Percentiles rank a stretch among this genome's conserved stretches.
Evolutionary conservation across 2,888 invertebrate species (phyloP).

Genomic region (Eristalis pertinax): DNA sequence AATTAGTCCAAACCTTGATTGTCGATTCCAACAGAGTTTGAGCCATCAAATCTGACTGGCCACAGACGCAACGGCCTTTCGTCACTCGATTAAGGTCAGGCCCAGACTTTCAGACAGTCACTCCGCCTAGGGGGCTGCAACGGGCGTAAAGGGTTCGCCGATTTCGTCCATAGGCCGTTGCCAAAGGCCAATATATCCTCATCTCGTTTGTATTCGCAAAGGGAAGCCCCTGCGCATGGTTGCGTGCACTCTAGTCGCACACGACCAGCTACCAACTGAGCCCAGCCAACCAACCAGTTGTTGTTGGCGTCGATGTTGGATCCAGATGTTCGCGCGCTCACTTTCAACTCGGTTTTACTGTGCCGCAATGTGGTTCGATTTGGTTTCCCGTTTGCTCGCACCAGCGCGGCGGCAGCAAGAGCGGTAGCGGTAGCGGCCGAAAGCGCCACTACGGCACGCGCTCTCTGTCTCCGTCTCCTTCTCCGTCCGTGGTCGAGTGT

Average conservation of each 20-base stretch:
- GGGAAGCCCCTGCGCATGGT: not conserved
- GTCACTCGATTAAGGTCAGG: slow-evolving; percentile 49
- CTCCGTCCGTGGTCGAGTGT: slow-evolving; percentile 41
- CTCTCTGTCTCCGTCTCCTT: slow-evolving; percentile 3
- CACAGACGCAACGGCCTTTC: slow-evolving; percentile 25
- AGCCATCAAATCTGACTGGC: slow-evolving; percentile 36
- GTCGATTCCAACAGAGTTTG: slow-evolving; percentile 35
- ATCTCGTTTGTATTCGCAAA: slow-evolving; percentile 33
- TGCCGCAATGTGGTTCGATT: slow-evolving; percentile 26
- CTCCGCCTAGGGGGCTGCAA: slow-evolving; percentile 11
- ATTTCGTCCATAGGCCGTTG: not conserved
- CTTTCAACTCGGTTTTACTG: slow-evolving; percentile 38
- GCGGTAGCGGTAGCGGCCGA: slow-evolving; percentile 19
- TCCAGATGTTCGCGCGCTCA: slow-evolving; percentile 31
- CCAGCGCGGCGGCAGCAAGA: not conserved
- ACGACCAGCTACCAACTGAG: slow-evolving; percentile 7
- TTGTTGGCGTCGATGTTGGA: slow-evolving; percentile 15
- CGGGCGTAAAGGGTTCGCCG: not conserved
- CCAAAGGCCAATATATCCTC: slow-evolving; percentile 15
- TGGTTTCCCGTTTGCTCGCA: slow-evolving; percentile 30
- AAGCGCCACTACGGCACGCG: slow-evolving; percentile 58
- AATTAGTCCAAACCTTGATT: slow-evolving; percentile 31
- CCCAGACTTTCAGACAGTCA: slow-evolving; percentile 14
- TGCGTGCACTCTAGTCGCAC: slow-evolving; percentile 16
- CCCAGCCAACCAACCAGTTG: slow-evolving; percentile 20